Conservation (phyloP, 2,113 vertebrate genomes). For the Aegotheles bennettii region DNA sequence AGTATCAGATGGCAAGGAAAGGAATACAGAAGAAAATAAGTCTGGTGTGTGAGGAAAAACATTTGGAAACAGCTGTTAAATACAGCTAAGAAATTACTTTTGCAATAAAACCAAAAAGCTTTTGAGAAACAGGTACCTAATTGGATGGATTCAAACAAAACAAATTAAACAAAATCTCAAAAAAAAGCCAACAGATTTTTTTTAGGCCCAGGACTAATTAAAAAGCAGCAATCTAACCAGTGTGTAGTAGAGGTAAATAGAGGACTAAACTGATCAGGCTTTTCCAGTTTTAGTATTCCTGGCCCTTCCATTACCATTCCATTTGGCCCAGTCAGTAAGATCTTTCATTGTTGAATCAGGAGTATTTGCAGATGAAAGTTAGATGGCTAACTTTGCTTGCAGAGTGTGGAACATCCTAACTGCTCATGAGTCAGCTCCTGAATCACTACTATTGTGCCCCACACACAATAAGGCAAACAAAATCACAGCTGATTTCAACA, state of each 20-base stretch:
- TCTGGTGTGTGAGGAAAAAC: not conserved
- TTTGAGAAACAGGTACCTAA: not conserved
- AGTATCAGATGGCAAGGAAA: not conserved
- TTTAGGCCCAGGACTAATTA: not conserved
- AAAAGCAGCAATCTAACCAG: not conserved
- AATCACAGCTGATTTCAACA: not conserved
- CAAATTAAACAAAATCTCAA: too few relatives aligned
- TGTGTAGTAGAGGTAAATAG: not conserved
- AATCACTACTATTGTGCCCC: not conserved
- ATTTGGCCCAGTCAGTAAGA: not conserved
- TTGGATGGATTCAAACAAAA: not conserved
- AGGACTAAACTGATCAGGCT: not conserved
- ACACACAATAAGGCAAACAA: not conserved
- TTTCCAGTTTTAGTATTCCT: constrained; percentile 13
- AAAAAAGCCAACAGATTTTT: too few relatives aligned
- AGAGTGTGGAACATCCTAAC: not conserved
- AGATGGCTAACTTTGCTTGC: not conserved
- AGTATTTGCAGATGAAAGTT: not conserved
- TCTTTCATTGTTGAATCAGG: not conserved
- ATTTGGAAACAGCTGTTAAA: not conserved
- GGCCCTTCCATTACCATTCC: not conserved
- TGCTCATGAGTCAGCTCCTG: not conserved
- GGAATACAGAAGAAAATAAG: not conserved
- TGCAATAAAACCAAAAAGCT: not conserved
- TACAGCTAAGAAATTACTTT: not conserved